Percentiles rank a stretch among this genome's conserved stretches.
phyloP scores from a whole-genome alignment of 2,797 vertebrate species.

The Delichon dasypus region DNA sequence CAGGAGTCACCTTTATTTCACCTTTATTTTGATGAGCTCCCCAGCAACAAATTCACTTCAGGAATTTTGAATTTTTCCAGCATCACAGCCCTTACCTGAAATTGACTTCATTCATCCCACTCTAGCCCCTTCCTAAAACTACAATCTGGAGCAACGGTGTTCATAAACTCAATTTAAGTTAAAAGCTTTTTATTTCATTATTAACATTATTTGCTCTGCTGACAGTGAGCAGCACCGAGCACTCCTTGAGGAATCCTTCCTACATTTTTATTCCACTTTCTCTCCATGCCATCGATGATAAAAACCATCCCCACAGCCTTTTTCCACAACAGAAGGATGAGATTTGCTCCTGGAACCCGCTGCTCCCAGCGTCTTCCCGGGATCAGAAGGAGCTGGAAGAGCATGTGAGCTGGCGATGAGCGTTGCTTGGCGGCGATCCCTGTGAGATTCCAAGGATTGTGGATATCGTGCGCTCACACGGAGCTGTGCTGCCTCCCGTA shows the following conservation, averaged over 20 bases:
- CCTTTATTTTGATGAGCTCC: neutral
- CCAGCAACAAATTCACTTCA: neutral
- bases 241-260: neutral
- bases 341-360: neutral
- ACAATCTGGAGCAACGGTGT: neutral
- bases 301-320: neutral
- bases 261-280: neutral
- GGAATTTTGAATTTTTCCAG: neutral
- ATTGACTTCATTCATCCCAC: neutral
- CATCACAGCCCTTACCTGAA: neutral
- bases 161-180: neutral
- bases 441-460: neutral
- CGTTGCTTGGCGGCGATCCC: neutral
- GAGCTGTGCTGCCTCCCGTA: neutral
- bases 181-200: neutral
- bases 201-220: neutral
- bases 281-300: neutral
- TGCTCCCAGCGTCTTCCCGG: neutral
- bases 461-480: neutral
- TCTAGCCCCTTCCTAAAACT: neutral
- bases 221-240: neutral
- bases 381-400: neutral
- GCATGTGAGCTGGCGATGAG: neutral
- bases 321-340: neutral
- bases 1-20: fast-evolving